These are phyloP conservation scores for Galeruca laticollis DNA, from an alignment of 2,888 invertebrate genomes.

Conservation along the genomic window DNA sequence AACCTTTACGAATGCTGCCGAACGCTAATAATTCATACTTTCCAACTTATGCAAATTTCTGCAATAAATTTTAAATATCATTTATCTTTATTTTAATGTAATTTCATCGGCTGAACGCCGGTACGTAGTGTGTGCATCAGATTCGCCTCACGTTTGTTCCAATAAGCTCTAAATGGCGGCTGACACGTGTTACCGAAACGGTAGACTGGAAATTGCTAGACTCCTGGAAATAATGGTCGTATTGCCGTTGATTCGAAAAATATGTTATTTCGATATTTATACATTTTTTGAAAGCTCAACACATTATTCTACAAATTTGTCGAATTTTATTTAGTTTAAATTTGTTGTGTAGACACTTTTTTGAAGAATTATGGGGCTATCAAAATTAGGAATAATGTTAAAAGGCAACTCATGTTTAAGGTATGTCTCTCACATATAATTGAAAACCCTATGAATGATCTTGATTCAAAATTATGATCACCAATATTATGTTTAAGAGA, in stretches of 20 bases:
- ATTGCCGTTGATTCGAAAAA: constrained; percentile 28
- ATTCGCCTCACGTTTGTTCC: constrained; percentile 50
- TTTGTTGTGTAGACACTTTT: not conserved
- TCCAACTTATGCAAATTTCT: constrained; percentile 44
- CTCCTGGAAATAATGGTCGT: constrained; percentile 31
- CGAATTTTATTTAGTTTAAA: not conserved
- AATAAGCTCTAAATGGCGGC: constrained; percentile 44
- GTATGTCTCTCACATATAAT: no score
- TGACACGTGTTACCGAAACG: constrained; percentile 40
- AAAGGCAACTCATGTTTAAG: no score
- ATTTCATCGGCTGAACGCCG: constrained; percentile 38
- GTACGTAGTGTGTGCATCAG: constrained; percentile 36
- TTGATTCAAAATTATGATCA: no score
- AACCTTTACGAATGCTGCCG: constrained; percentile 15
- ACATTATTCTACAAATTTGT: not conserved
- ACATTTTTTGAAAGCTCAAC: constrained; percentile 13
- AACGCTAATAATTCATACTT: constrained; percentile 40
- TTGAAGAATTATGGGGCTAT: not conserved
- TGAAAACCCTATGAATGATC: no score
- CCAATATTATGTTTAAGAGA: no score
- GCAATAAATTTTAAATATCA: constrained; percentile 46
- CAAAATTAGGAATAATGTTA: no score
- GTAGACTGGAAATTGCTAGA: constrained; percentile 35
- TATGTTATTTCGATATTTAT: constrained; percentile 26
- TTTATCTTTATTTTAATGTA: constrained; percentile 47